These are phyloP conservation scores for Dendrophyllia cribrosa DNA, from an alignment of 64 coral and sea anemone genomes.

Conservation along the genomic window DNA sequence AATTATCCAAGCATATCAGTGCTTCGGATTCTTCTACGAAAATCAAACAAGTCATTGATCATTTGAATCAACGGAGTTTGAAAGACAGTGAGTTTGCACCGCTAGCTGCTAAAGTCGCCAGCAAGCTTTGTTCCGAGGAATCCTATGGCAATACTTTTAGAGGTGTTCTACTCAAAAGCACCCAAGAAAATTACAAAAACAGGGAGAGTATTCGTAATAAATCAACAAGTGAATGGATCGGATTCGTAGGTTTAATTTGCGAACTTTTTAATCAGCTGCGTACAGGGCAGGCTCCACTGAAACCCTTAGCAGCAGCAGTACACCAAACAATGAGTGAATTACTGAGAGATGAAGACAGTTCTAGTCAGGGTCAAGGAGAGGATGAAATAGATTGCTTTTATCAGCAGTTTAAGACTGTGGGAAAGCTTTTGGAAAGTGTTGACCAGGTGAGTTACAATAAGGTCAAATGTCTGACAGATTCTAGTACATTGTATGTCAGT, in stretches of 20 bases:
- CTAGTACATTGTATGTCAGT: too few relatives aligned
- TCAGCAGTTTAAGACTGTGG: constrained; percentile 74
- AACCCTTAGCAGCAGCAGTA: constrained; percentile 61
- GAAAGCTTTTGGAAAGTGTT: constrained; percentile 58
- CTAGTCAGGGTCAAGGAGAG: not conserved
- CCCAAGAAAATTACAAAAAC: constrained; percentile 91
- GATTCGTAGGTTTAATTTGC: constrained; percentile 72
- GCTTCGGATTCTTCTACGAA: not conserved
- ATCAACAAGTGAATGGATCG: constrained; percentile 67
- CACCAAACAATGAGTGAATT: constrained; percentile 72
- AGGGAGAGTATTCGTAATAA: constrained; percentile 62
- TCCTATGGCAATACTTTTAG: constrained; percentile 68
- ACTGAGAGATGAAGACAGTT: constrained; percentile 13
- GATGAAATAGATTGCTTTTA: constrained; percentile 90
- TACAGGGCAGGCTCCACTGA: constrained; percentile 59
- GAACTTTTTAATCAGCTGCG: constrained; percentile 87
- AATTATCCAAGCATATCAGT: not conserved
- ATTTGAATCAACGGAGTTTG: constrained; percentile 57
- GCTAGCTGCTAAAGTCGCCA: constrained; percentile 45
- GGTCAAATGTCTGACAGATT: too few relatives aligned
- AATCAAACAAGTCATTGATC: constrained; percentile 40
- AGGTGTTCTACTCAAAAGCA: constrained; percentile 66
- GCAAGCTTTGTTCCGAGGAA: constrained; percentile 62
- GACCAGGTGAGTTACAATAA: constrained; percentile 61
- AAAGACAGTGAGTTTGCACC: constrained; percentile 70